Conservation (phyloP, 2,888 invertebrate genomes). For the Athripsodes cinereus region DNA sequence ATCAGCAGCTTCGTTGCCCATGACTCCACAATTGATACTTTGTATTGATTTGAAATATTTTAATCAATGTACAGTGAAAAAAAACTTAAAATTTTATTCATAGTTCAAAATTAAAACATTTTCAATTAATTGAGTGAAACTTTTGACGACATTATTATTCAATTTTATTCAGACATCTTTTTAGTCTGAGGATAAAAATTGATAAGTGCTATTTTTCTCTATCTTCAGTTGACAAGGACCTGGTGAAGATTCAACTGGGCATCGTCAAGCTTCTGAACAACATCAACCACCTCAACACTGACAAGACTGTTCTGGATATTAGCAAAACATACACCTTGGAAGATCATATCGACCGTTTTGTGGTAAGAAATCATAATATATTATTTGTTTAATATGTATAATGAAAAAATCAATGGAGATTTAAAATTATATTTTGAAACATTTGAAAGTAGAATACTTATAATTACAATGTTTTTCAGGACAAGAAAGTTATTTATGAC, state of each 20-base stretch:
- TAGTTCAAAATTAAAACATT: no score
- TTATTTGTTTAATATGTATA: neutral
- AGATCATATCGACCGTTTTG: conserved; percentile 30
- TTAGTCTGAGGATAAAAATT: no score
- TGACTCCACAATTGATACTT: no score
- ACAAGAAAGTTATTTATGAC: conserved; percentile 53
- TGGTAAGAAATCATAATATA: neutral
- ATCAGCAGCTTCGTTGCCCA: no score
- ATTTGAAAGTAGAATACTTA: neutral
- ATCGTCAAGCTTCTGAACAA: conserved; percentile 54
- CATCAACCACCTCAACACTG: conserved; percentile 54
- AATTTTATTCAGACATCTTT: no score
- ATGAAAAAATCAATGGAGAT: neutral
- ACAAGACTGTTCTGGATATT: conserved; percentile 54
- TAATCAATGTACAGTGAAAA: no score
- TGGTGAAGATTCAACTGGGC: conserved; percentile 51
- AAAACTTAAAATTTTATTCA: no score
- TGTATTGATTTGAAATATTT: no score
- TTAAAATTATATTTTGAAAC: neutral
- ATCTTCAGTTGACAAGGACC: conserved; percentile 44
- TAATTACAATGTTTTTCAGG: no score
- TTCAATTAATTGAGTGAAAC: no score
- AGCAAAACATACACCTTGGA: conserved; percentile 55
- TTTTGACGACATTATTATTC: no score
- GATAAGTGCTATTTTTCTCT: no score